Evolutionary conservation across 2,113 vertebrate genomes (phyloP).

Genomic region (Zosterops japonicus): DNA sequence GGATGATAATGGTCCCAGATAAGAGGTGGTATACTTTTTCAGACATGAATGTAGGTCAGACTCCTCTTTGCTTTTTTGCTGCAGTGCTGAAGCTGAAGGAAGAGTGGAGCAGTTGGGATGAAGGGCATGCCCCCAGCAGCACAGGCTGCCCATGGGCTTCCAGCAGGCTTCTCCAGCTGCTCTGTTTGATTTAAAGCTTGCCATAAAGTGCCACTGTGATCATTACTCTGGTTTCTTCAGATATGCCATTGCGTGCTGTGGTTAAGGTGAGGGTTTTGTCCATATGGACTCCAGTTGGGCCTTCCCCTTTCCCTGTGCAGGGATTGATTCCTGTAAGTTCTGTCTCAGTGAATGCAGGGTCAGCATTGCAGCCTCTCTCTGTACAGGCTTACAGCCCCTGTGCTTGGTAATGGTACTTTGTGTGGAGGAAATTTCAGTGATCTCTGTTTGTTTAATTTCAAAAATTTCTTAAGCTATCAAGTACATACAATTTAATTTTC

Average conservation of each 20-base stretch:
- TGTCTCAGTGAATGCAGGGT: fast-evolving
- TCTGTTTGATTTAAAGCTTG: not conserved
- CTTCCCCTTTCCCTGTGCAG: not conserved
- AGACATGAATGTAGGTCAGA: not conserved
- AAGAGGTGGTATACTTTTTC: not conserved
- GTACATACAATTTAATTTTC: not conserved
- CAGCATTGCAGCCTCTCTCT: not conserved
- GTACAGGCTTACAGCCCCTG: not conserved
- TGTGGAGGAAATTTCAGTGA: not conserved
- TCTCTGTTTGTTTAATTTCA: not conserved
- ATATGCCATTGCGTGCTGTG: not conserved
- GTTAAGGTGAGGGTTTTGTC: not conserved
- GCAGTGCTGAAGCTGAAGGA: not conserved
- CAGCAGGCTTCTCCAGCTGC: not conserved
- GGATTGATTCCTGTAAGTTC: not conserved
- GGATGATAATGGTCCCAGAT: not conserved
- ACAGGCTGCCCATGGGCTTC: not conserved
- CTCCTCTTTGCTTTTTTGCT: not conserved
- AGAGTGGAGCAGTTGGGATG: not conserved
- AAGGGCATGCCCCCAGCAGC: not conserved
- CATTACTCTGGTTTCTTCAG: not conserved
- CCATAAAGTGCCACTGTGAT: not conserved
- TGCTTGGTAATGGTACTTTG: not conserved
- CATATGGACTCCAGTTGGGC: not conserved
- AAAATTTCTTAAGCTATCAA: not conserved